Evolutionary conservation across 2,888 invertebrate genomes (phyloP).

Genomic region (Metellina segmentata): DNA sequence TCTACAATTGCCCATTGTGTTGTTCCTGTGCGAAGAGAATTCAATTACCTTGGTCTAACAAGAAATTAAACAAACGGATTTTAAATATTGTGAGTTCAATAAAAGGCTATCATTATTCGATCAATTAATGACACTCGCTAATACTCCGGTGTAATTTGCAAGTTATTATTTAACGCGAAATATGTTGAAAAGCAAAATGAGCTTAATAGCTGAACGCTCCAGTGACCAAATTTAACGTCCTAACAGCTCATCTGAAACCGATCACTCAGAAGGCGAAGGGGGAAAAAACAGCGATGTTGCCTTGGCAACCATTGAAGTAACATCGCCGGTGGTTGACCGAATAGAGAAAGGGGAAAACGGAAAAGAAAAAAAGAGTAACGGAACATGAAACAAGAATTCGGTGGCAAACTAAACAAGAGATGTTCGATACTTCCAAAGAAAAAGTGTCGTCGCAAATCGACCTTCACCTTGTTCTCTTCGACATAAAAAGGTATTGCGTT

Average conservation of each 20-base stretch:
- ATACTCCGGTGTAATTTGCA: neutral
- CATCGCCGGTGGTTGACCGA: conserved; percentile 72
- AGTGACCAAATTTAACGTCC: conserved; percentile 63
- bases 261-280: conserved; percentile 19
- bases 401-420: conserved; percentile 40
- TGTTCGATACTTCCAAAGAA: conserved; percentile 40
- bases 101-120: neutral
- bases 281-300: conserved; percentile 27
- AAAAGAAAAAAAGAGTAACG: conserved; percentile 13
- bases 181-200: neutral
- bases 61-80: no score
- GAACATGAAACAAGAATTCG: neutral
- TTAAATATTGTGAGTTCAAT: no score
- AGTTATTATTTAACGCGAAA: conserved; percentile 14
- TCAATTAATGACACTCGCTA: neutral
- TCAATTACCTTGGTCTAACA: no score
- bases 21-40: no score
- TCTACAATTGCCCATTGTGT: no score
- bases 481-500: neutral
- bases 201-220: conserved; percentile 44
- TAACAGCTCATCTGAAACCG: conserved; percentile 65
- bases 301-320: conserved; percentile 41
- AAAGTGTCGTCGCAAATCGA: conserved; percentile 18
- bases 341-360: conserved; percentile 8
- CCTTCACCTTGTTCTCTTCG: conserved; percentile 45